Evolutionary conservation across 2,797 vertebrate species (phyloP), one percentile per base, ranked within the genome.

Genomic region (Pseudochaenichthys georgianus): DNA sequence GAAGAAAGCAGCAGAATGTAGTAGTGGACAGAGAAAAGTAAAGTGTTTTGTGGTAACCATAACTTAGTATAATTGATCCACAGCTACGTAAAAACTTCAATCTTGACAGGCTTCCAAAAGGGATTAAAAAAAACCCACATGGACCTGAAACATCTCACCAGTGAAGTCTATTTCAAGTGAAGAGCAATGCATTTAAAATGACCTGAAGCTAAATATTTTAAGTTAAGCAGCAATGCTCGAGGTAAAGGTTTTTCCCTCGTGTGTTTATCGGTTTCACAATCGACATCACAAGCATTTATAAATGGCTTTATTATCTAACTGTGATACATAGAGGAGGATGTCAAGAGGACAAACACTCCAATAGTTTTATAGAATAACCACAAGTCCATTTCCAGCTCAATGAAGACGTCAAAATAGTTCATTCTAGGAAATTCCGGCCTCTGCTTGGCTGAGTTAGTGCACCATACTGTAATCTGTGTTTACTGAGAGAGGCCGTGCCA

Each of bases 321-420:
- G 64, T 82, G 80, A 78, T 57, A 85, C 73, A 80, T 63, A 71
- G 23, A 55, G 57, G 59, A 78, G 51, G 82, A 81, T 78, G 80
- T 74, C 55, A 55, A 83, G 81, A 81, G 67, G 80, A 87, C 59
- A 84, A 58, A 73, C 65, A 78, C 59, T 84, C 69, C 50, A 67
- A 83, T 77, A 64, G 75, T 85, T 83, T 77, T 63, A 82, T 87
- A 81, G 73, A 70, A 89, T 78, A 80, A 90, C 89, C 84, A 83
- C 87, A 88, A 86, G 78, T 88, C 80, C 78, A 71, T 86, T 86
- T 91, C 70, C 64, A 91, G 79, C 47, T 79, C 72, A 38, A 41
- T 65, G 60, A 67, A 78, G 75, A 82, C n/a, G 70, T 78, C 80
- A 83, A 84, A 93, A 89, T 79, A 89, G 66, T 83, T 82, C 23